These are phyloP conservation scores for Shinisaurus crocodilurus DNA, from an alignment of 2,113 vertebrate genomes.

Conservation along the genomic window DNA sequence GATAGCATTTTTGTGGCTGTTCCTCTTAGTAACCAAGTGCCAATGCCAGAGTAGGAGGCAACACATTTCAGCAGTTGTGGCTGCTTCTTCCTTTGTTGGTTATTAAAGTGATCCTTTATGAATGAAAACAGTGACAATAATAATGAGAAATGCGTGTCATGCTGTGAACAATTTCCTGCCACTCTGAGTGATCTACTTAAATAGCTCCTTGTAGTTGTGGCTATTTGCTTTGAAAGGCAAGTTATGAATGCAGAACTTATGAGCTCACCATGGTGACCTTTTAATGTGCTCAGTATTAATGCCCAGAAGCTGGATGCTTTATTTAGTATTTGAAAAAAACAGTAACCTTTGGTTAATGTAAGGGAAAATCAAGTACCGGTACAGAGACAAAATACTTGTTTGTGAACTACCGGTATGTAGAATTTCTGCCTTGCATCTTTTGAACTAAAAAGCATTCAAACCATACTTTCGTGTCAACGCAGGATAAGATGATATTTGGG, in stretches of 20 bases:
- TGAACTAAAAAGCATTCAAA: neutral
- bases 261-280: conserved; percentile 13
- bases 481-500: neutral
- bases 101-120: conserved; percentile 60
- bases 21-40: conserved; percentile 45
- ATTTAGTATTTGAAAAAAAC: neutral
- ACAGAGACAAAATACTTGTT: neutral
- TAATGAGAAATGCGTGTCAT: neutral
- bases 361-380: neutral
- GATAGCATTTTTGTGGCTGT: conserved; percentile 44
- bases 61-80: conserved; percentile 51
- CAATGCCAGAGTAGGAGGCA: conserved; percentile 48
- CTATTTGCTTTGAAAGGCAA: neutral
- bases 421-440: neutral
- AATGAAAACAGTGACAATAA: conserved; percentile 48
- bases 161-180: conserved; percentile 58
- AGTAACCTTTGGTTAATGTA: neutral
- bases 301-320: neutral
- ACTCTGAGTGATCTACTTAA: neutral
- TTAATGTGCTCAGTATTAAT: neutral
- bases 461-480: neutral
- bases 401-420: neutral
- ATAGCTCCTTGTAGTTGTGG: conserved; percentile 30
- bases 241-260: neutral
- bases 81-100: conserved; percentile 54